Evolutionary conservation across 2,888 invertebrate genomes (phyloP).

Genomic region (Tethea ocularis): DNA sequence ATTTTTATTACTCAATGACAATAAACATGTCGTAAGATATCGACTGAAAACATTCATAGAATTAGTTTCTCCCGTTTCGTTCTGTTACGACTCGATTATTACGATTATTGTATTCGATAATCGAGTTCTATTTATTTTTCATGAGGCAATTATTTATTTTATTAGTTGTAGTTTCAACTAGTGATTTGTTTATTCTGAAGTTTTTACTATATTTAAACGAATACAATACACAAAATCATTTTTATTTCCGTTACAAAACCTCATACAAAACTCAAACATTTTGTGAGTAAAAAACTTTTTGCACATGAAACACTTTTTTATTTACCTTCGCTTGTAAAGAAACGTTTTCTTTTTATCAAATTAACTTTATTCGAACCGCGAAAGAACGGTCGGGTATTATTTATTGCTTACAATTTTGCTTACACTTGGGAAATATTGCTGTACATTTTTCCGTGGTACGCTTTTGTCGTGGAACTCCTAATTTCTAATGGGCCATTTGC

Average conservation of each 20-base stretch:
- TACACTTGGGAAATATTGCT: conserved; percentile 73
- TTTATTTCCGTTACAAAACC: neutral
- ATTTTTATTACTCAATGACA: conserved; percentile 79
- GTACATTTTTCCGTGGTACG: conserved; percentile 73
- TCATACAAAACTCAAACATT: neutral
- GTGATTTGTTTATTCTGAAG: neutral
- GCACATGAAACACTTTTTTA: conserved; percentile 6
- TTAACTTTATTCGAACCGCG: conserved; percentile 37
- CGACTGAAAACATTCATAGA: conserved; percentile 80
- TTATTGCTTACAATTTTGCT: conserved; percentile 79
- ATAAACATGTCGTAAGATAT: conserved; percentile 82
- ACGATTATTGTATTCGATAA: conserved; percentile 69
- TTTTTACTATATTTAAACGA: neutral
- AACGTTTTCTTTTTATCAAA: conserved; percentile 26
- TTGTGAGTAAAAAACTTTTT: conserved; percentile 2
- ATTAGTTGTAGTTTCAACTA: conserved; percentile 15
- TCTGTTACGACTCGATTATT: conserved; percentile 63
- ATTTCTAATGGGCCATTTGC: conserved; percentile 84
- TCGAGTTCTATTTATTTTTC: conserved; percentile 55
- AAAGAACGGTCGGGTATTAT: conserved; percentile 55
- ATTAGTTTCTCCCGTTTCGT: conserved; percentile 61
- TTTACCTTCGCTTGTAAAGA: conserved; percentile 25
- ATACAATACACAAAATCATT: neutral
- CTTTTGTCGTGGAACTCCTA: conserved; percentile 68
- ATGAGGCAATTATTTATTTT: conserved; percentile 45